phyloP scores from a whole-genome alignment of 2,888 invertebrate species.

The Notodonta ziczac region DNA sequence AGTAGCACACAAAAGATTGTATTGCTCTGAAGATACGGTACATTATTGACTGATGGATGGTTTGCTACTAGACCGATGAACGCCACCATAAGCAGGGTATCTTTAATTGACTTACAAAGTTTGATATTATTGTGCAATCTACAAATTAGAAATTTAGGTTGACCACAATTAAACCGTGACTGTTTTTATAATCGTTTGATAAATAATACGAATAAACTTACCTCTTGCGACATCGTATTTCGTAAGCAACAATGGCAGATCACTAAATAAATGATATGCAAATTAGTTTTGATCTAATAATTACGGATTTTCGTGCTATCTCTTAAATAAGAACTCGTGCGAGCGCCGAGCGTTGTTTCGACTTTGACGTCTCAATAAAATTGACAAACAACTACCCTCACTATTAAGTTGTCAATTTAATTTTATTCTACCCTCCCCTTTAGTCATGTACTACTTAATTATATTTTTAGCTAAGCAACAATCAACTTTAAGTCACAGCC shows the following conservation, averaged over 20 bases:
- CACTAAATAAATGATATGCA: constrained; percentile 8
- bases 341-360: background rate
- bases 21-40: no score
- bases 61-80: no score
- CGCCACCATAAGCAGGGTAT: no score
- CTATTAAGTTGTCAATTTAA: no score
- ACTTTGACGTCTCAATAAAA: background rate
- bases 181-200: background rate
- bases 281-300: constrained; percentile 8
- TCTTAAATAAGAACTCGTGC: background rate
- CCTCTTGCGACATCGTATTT: constrained; percentile 15
- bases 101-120: no score
- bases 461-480: no score
- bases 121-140: background rate
- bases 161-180: background rate
- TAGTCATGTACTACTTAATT: no score
- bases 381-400: constrained; percentile 17
- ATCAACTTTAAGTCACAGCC: no score
- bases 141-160: background rate
- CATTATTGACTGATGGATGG: no score
- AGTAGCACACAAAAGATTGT: no score
- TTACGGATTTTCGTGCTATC: background rate
- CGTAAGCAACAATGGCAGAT: background rate
- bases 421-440: no score
- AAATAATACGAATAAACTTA: constrained; percentile 6